phyloP scores from a whole-genome alignment of 2,888 invertebrate species.

The Cataglyphis altisquamis region DNA sequence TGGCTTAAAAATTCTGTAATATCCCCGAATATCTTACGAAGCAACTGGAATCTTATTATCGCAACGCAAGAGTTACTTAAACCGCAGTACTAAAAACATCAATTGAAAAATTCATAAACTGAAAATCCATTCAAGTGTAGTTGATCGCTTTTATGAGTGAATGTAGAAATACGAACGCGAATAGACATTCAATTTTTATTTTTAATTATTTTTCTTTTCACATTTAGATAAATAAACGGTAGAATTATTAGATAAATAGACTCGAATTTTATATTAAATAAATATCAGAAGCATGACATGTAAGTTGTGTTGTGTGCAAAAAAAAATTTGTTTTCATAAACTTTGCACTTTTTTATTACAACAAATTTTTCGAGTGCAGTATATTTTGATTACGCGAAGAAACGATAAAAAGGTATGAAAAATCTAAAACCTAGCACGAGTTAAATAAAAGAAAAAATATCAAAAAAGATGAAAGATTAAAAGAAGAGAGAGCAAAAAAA shows the following conservation, averaged over 20 bases:
- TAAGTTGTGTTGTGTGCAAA: not conserved
- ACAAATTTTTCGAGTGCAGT: not conserved
- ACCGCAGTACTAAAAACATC: constrained; percentile 29
- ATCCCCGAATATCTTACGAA: constrained; percentile 28
- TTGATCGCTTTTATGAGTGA: constrained; percentile 22
- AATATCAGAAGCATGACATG: not conserved
- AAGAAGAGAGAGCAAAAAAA: not conserved
- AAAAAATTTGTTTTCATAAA: not conserved
- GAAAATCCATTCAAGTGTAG: constrained; percentile 26
- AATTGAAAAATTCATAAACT: constrained; percentile 34
- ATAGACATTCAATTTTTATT: constrained; percentile 17
- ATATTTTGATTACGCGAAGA: constrained; percentile 1
- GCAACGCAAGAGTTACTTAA: constrained; percentile 31
- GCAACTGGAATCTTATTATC: constrained; percentile 39
- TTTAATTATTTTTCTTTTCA: not conserved
- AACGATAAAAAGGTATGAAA: not conserved
- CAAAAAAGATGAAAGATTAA: not conserved
- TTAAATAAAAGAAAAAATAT: not conserved
- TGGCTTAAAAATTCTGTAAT: constrained; percentile 38
- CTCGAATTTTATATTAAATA: not conserved
- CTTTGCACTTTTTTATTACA: not conserved
- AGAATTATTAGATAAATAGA: not conserved
- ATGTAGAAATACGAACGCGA: constrained; percentile 7
- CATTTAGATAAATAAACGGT: constrained; percentile 5
- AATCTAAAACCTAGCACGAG: not conserved